Percentiles rank a stretch among this genome's conserved stretches.
phyloP scores from a whole-genome alignment of 2,797 vertebrate genomes.

The Pseudochirops cupreus region DNA sequence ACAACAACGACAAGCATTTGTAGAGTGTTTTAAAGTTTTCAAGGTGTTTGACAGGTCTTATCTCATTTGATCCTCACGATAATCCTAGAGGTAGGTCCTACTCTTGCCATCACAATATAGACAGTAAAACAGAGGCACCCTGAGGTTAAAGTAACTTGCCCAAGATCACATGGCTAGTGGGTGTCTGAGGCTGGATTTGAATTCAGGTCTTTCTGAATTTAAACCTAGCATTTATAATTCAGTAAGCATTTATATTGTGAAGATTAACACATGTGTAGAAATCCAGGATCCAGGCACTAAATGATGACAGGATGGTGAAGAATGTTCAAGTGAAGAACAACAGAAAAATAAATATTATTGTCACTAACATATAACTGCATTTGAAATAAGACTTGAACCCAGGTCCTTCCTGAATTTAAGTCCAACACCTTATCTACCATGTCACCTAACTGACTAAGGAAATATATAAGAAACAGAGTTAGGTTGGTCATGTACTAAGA shows the following conservation, averaged over 20 bases:
- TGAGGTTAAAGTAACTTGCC: neutral
- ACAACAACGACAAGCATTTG: neutral
- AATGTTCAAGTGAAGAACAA: neutral
- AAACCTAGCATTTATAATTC: neutral
- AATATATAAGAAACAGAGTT: too few species aligned
- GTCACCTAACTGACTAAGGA: neutral
- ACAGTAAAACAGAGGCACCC: neutral
- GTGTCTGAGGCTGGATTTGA: neutral
- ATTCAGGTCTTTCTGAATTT: neutral
- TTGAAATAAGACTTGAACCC: neutral
- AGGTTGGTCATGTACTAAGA: too few species aligned
- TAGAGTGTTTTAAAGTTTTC: neutral
- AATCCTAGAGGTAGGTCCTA: neutral
- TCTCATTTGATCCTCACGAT: neutral
- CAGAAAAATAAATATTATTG: neutral
- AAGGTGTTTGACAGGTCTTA: neutral
- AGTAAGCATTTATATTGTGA: neutral
- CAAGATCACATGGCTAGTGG: neutral
- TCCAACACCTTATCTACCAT: neutral
- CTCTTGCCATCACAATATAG: neutral
- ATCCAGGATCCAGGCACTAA: neutral
- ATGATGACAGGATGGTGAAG: neutral
- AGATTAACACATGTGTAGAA: neutral
- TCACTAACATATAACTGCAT: neutral
- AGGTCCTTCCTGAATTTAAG: too few species aligned